A percentile compares a stretch with the other conserved stretches of the same genome.
Conservation (phyloP, 1,140 invertebrate genomes). For the Drosophila funebris region DNA sequence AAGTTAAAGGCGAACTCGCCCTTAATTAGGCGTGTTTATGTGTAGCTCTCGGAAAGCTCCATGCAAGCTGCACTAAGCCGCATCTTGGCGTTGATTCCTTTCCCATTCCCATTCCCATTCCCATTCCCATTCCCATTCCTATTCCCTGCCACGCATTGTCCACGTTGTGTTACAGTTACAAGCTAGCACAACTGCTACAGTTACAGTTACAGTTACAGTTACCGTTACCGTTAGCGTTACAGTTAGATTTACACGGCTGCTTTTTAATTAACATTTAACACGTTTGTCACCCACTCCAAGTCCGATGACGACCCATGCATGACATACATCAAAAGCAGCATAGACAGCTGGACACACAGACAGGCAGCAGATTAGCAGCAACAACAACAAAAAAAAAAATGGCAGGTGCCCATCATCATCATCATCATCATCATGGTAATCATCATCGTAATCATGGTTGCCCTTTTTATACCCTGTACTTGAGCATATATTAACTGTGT, state of each 20-base stretch:
- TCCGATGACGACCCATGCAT: conserved; percentile 43
- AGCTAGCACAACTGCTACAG: neutral
- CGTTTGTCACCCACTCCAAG: conserved; percentile 38
- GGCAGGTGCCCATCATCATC: conserved; percentile 7
- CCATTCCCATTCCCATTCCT: neutral
- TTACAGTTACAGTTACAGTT: neutral
- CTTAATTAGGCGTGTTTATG: conserved; percentile 78
- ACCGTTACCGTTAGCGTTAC: conserved; percentile 14
- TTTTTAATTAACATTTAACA: conserved; percentile 82
- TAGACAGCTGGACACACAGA: conserved; percentile 40
- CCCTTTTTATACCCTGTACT: too few species aligned
- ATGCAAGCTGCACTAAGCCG: conserved; percentile 38
- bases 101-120: neutral
- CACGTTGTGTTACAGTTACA: neutral
- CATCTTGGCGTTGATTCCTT: conserved; percentile 22
- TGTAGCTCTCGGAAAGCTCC: conserved; percentile 14
- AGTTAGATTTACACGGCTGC: conserved; percentile 40
- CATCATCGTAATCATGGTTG: neutral
- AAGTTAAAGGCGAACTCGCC: conserved; percentile 33
- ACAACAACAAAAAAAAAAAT: conserved; percentile 41
- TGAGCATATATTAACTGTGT: too few species aligned
- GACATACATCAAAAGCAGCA: conserved; percentile 75
- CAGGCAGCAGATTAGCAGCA: conserved; percentile 43
- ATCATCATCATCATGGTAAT: neutral
- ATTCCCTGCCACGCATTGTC: conserved; percentile 1